These are phyloP conservation scores for Drosophila parabipectinata DNA, from an alignment of 1,140 invertebrate genomes.

Conservation along the genomic window DNA sequence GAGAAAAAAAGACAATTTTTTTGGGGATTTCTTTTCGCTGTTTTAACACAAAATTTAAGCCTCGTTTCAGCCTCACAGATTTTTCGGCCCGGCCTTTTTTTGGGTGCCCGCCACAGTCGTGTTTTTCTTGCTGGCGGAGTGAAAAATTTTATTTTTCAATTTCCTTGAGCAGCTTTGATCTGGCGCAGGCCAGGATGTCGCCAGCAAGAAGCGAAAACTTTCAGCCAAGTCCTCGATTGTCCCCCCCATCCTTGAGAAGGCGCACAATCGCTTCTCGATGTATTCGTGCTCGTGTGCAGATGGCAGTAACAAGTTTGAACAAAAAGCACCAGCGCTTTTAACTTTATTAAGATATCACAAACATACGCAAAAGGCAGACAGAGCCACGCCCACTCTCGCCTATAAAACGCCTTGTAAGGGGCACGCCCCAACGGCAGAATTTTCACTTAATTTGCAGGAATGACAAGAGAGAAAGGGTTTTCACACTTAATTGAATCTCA, in stretches of 20 bases:
- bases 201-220: slow-evolving; percentile 36
- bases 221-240: slow-evolving; percentile 30
- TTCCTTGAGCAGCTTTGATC: slow-evolving; percentile 72
- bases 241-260: background rate
- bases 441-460: slow-evolving; percentile 62
- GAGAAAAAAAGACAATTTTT: slow-evolving; percentile 2
- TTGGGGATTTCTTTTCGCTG: slow-evolving; percentile 17
- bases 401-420: background rate
- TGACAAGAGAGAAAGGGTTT: slow-evolving; percentile 65
- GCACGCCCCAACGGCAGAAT: slow-evolving; percentile 37
- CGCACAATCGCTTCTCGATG: background rate
- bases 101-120: background rate
- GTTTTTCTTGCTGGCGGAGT: slow-evolving; percentile 41
- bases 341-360: slow-evolving; percentile 79
- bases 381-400: slow-evolving; percentile 21
- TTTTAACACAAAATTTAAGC: slow-evolving; percentile 49
- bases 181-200: slow-evolving; percentile 31
- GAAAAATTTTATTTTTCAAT: slow-evolving; percentile 68
- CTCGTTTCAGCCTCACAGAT: slow-evolving; percentile 28
- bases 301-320: slow-evolving; percentile 73
- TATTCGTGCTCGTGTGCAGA: slow-evolving; percentile 41
- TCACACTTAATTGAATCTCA: slow-evolving; percentile 70
- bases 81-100: slow-evolving; percentile 21
- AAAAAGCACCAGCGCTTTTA: slow-evolving; percentile 66
- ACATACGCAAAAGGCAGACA: slow-evolving; percentile 46